phyloP scores from a whole-genome alignment of 2,797 vertebrate species.

The Gouania willdenowi region DNA sequence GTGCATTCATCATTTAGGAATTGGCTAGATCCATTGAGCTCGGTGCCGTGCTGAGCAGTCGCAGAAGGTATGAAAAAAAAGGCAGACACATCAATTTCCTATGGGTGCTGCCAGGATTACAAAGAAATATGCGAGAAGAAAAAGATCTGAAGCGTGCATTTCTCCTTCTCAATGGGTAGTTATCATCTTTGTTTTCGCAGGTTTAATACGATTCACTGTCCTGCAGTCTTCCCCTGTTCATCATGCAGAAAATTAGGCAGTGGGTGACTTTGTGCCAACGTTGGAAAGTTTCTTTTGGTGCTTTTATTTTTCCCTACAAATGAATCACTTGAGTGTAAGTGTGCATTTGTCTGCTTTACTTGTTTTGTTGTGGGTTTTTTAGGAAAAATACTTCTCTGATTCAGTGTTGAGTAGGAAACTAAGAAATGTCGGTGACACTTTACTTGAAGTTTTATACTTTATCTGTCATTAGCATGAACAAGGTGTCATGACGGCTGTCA shows the following conservation, averaged over 20 bases:
- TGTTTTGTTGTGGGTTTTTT: conserved; percentile 27
- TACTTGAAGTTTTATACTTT: no score
- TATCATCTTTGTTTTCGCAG: conserved; percentile 50
- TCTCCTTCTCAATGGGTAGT: conserved; percentile 54
- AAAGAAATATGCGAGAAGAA: conserved; percentile 49
- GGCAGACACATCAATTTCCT: conserved; percentile 71
- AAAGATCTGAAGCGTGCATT: conserved; percentile 23
- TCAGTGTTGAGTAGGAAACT: conserved; percentile 44
- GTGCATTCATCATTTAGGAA: conserved; percentile 71
- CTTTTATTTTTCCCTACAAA: conserved; percentile 6
- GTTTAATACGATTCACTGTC: conserved; percentile 49
- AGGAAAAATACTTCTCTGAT: conserved; percentile 54
- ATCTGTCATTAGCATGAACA: no score
- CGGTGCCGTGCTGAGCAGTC: conserved; percentile 51
- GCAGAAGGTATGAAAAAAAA: conserved; percentile 61
- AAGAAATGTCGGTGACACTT: no score
- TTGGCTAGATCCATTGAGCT: conserved; percentile 48
- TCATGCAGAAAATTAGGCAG: conserved; percentile 20
- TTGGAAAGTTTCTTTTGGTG: conserved; percentile 7
- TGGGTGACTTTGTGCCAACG: conserved; percentile 7
- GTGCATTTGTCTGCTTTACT: conserved; percentile 21
- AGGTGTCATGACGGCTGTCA: no score
- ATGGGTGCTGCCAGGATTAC: conserved; percentile 49
- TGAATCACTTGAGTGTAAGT: conserved; percentile 6
- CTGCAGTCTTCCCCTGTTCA: conserved; percentile 30